phyloP scores from a whole-genome alignment of 2,888 invertebrate species.

The Barypeithes pellucidus region DNA sequence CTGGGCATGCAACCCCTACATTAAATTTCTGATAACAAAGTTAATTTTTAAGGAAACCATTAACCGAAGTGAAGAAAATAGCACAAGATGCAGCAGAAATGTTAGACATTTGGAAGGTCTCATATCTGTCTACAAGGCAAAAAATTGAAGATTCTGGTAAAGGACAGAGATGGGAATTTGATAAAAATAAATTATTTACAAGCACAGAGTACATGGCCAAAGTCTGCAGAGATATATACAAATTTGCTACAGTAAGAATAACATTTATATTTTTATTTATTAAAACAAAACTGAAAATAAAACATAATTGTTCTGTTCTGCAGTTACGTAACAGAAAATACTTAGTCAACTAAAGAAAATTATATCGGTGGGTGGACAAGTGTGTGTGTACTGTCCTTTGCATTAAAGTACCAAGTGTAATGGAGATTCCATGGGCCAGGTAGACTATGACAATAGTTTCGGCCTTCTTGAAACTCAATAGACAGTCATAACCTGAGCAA shows the following conservation, averaged over 20 bases:
- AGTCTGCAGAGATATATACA: conserved; percentile 86
- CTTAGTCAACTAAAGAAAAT: too few relatives aligned
- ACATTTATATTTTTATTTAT: too few relatives aligned
- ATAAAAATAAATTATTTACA: conserved; percentile 85
- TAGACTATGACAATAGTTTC: too few relatives aligned
- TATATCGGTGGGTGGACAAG: too few relatives aligned
- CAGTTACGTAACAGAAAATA: too few relatives aligned
- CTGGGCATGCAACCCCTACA: too few relatives aligned
- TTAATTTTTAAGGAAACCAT: conserved; percentile 56
- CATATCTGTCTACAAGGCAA: conserved; percentile 85
- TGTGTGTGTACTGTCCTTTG: too few relatives aligned
- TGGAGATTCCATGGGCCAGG: too few relatives aligned
- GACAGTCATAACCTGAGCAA: too few relatives aligned
- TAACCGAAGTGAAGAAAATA: conserved; percentile 58
- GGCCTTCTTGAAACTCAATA: too few relatives aligned
- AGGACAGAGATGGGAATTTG: conserved; percentile 93
- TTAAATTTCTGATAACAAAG: too few relatives aligned
- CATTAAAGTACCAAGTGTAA: too few relatives aligned
- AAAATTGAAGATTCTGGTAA: conserved; percentile 90
- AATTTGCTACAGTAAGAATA: conserved; percentile 79
- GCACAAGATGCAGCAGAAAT: conserved; percentile 78
- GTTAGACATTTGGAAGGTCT: conserved; percentile 82
- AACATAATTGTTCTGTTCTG: not conserved
- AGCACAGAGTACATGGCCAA: conserved; percentile 88
- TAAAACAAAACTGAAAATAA: not conserved